Conservation (phyloP, 2,888 invertebrate genomes). For the Fragum fragum region DNA sequence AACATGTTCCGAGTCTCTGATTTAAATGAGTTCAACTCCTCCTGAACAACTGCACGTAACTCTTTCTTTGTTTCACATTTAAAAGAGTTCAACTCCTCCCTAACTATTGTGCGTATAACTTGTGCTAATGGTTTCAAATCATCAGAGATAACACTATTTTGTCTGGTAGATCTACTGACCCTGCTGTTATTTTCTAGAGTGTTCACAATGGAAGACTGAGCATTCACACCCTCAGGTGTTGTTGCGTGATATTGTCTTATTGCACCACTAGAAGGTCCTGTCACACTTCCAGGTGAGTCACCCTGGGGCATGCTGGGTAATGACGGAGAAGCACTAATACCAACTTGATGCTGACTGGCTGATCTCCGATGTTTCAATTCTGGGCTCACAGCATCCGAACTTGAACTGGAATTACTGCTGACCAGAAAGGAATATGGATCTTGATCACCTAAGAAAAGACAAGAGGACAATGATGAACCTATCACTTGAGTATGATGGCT, state of each 20-base stretch:
- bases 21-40: conserved; percentile 53
- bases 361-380: conserved; percentile 42
- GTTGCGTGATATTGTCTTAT: conserved; percentile 35
- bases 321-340: conserved; percentile 68
- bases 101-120: conserved; percentile 75
- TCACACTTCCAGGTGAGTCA: conserved; percentile 67
- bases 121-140: conserved; percentile 66
- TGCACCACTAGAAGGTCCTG: conserved; percentile 42
- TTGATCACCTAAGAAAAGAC: conserved; percentile 40
- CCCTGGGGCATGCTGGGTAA: conserved; percentile 64
- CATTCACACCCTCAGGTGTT: conserved; percentile 72
- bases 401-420: conserved; percentile 41
- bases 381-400: conserved; percentile 40
- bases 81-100: conserved; percentile 51
- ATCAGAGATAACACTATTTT: neutral
- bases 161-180: conserved; percentile 4
- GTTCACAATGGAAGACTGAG: conserved; percentile 54
- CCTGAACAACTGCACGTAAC: conserved; percentile 70
- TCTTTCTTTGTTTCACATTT: conserved; percentile 46
- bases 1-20: conserved; percentile 63
- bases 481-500: too few relatives aligned
- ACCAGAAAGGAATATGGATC: conserved; percentile 53
- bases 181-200: neutral
- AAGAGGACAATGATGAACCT: too few relatives aligned
- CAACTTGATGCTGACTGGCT: conserved; percentile 49